Percentiles rank a stretch among this genome's conserved stretches.
phyloP scores from a whole-genome alignment of 2,888 invertebrate species.

The Drosophila villosipedis region DNA sequence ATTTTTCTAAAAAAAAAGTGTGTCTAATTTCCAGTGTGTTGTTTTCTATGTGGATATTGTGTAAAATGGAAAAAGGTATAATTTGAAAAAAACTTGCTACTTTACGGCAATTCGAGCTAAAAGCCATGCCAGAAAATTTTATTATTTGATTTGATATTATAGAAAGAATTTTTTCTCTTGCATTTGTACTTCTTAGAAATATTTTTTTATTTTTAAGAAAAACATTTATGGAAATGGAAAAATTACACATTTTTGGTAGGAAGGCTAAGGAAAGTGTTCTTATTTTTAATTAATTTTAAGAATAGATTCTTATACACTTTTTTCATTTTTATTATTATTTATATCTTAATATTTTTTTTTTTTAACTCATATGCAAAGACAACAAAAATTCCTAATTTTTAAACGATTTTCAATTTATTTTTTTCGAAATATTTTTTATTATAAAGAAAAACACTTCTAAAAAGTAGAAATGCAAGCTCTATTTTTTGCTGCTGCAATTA shows the following conservation, averaged over 20 bases:
- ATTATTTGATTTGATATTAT: too few species aligned
- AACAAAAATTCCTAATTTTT: not conserved
- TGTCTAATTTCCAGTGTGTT: not conserved
- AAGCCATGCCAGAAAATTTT: not conserved
- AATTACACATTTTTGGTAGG: too few species aligned
- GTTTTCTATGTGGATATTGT: not conserved
- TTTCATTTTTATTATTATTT: not conserved
- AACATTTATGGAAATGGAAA: not conserved
- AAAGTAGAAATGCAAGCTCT: too few species aligned
- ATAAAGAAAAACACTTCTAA: too few species aligned
- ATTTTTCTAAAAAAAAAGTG: not conserved
- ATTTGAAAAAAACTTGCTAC: too few species aligned
- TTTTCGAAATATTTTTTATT: too few species aligned
- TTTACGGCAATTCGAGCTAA: not conserved
- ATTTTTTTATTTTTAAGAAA: too few species aligned
- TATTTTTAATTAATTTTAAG: not conserved
- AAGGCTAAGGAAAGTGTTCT: not conserved
- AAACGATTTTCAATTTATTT: not conserved
- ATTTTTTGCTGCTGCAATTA: too few species aligned
- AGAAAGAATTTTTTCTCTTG: too few species aligned
- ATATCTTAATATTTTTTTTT: not conserved
- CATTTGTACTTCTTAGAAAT: too few species aligned
- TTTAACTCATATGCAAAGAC: not conserved
- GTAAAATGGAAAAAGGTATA: not conserved
- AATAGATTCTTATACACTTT: not conserved